Base-by-base conservation (phyloP, 2,888 invertebrate genomes). In the Bhutanitis thaidina region DNA sequence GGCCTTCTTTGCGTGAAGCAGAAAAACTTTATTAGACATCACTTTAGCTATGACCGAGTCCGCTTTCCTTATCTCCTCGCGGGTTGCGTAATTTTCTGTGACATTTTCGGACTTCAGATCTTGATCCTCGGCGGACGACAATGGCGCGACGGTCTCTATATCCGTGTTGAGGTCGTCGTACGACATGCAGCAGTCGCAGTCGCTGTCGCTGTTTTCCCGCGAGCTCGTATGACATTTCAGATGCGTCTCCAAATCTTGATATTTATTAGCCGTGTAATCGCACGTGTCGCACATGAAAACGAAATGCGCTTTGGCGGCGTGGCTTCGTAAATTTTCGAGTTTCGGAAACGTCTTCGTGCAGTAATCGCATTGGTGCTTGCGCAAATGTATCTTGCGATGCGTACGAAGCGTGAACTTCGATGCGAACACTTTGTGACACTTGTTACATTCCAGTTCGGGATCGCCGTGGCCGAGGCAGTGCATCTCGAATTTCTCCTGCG, bases 341-440 rank as follows among this genome's bases (percentile, higher is more conserved):
- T 64, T 69, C 0, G 67, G 56, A 50, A 74, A 90, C 0, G 77
- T 67, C 35, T 74, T 80, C 0, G 62, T 49, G 54, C 90, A 90
- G 44, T 65, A 61, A 0, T 44, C 52, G 56, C 90, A 90, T 0
- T 64, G 61, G 43, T 71, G 71, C 47, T 77, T 77, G 0, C 86
- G 67, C 25, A 64, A 62, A 55, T 90, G 90, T 25, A 86, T 79
- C 57, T 82, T 83, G 10, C 62, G 62, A 55, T 90, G 90, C 12
- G 74, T 76, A 13, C 83, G 77, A 3, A 90, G 63, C 7, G 82
- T 82, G 48, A 80, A 82, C 54, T 88, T 86, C 10, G 89, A 80
- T 0, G 88, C 84, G 63, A 86, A 90, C 0, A 90, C 88, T 64
- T 90, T 90, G 13, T 69, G 73, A 63, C 90, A 90, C 54, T 74